Evolutionary conservation across 2,113 vertebrate genomes (phyloP).

Genomic region (Callorhinus ursinus): DNA sequence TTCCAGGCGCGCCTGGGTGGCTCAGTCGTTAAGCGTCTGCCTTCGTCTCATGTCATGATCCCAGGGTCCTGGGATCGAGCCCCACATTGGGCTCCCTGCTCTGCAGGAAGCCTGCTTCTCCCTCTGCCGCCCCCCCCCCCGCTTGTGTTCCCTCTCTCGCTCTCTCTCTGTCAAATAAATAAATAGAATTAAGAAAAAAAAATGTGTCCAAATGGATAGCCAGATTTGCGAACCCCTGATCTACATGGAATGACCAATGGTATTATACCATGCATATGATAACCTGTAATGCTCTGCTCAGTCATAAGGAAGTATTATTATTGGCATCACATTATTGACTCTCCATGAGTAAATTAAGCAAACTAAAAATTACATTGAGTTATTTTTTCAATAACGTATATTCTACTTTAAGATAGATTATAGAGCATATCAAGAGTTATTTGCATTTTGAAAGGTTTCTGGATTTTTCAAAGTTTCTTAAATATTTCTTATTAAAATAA

Average conservation of each 20-base stretch:
- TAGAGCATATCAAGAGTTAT: not conserved
- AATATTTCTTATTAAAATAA: constrained; percentile 6
- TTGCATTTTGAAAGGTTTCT: not conserved
- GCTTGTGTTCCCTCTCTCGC: too few relatives aligned
- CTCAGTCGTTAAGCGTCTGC: too few relatives aligned
- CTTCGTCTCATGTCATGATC: too few relatives aligned
- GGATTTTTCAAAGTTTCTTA: constrained; percentile 10
- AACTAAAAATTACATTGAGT: not conserved
- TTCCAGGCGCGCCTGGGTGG: not conserved
- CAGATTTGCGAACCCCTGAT: not conserved
- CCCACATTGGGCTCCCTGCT: too few relatives aligned
- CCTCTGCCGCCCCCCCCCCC: too few relatives aligned
- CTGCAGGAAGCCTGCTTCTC: too few relatives aligned
- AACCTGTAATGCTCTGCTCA: not conserved
- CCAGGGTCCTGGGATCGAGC: too few relatives aligned
- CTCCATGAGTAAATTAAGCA: not conserved
- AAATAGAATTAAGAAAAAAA: not conserved
- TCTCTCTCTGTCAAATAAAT: too few relatives aligned
- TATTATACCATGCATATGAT: not conserved
- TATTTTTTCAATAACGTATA: constrained; percentile 23
- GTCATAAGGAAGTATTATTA: not conserved
- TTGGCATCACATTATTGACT: not conserved
- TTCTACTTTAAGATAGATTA: constrained; percentile 8
- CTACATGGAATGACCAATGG: not conserved
- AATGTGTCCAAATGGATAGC: not conserved